These are phyloP conservation scores for Limnephilus rhombicus DNA, from an alignment of 2,888 invertebrate species.

Conservation along the genomic window DNA sequence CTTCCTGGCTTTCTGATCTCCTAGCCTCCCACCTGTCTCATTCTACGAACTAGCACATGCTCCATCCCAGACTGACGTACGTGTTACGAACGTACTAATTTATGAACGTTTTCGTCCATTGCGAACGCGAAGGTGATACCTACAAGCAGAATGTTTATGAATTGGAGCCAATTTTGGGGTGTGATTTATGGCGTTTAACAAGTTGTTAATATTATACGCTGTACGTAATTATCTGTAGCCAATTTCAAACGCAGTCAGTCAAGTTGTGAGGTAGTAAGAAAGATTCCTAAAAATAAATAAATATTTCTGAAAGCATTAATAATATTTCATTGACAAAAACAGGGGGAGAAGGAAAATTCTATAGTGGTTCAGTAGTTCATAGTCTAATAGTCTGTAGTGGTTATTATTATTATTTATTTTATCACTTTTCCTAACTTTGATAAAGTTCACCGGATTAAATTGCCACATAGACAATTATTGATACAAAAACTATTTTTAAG, in stretches of 20 bases:
- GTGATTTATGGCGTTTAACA: not conserved
- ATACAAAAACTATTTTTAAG: too few species aligned
- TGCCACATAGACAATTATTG: not conserved
- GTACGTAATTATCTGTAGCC: not conserved
- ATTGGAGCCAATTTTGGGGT: not conserved
- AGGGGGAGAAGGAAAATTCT: not conserved
- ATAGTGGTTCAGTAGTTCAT: too few species aligned
- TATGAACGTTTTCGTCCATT: not conserved
- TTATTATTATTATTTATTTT: too few species aligned
- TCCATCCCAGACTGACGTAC: not conserved
- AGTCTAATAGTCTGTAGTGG: too few species aligned
- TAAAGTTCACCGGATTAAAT: not conserved
- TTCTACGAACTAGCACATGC: not conserved
- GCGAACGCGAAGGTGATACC: not conserved
- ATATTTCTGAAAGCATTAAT: not conserved
- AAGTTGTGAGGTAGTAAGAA: not conserved
- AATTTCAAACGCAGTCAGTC: not conserved
- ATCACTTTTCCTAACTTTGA: not conserved
- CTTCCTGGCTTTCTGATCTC: not conserved
- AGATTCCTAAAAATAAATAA: not conserved
- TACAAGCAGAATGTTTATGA: not conserved
- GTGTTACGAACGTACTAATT: not conserved
- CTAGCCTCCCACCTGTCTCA: not conserved
- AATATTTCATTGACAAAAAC: not conserved
- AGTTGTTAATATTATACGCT: not conserved